Evolutionary conservation across 1,140 invertebrate genomes (phyloP).

Genomic region (Lepidurus apus): DNA sequence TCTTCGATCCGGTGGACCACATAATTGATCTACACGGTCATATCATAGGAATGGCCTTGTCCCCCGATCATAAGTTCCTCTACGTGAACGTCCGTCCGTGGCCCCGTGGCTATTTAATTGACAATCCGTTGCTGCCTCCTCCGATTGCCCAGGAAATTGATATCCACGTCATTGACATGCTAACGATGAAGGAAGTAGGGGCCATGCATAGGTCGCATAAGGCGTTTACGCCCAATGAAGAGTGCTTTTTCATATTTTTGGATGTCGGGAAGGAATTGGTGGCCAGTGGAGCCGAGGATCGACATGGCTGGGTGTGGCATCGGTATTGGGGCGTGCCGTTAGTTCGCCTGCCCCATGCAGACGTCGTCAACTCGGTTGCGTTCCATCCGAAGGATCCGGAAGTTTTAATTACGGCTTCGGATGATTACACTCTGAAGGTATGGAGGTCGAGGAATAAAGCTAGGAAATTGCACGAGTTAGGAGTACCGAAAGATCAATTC

Average conservation of each 20-base stretch:
- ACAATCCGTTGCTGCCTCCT: conserved; percentile 71
- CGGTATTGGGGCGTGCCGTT: conserved; percentile 75
- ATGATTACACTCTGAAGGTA: conserved; percentile 74
- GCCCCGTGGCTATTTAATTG: conserved; percentile 71
- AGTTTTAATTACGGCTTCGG: conserved; percentile 80
- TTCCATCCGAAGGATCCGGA: conserved; percentile 77
- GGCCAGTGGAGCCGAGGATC: conserved; percentile 81
- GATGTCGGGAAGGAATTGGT: conserved; percentile 81
- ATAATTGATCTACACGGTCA: conserved; percentile 81
- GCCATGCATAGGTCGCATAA: conserved; percentile 77
- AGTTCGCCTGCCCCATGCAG: conserved; percentile 67
- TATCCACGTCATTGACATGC: conserved; percentile 80
- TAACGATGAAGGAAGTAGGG: conserved; percentile 59
- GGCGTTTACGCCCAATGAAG: conserved; percentile 79
- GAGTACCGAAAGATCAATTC: background rate
- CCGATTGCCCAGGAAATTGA: conserved; percentile 88
- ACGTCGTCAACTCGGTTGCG: conserved; percentile 81
- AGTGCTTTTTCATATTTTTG: conserved; percentile 85
- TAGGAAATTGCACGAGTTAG: conserved; percentile 60
- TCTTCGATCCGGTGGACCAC: conserved; percentile 73
- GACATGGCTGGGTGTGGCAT: conserved; percentile 79
- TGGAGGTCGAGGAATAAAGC: conserved; percentile 64
- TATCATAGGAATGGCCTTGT: conserved; percentile 82
- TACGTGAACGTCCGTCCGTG: conserved; percentile 83
- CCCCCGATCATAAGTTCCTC: conserved; percentile 79